Base-by-base conservation (phyloP, 2,797 vertebrate species). In the Chelon auratus region DNA sequence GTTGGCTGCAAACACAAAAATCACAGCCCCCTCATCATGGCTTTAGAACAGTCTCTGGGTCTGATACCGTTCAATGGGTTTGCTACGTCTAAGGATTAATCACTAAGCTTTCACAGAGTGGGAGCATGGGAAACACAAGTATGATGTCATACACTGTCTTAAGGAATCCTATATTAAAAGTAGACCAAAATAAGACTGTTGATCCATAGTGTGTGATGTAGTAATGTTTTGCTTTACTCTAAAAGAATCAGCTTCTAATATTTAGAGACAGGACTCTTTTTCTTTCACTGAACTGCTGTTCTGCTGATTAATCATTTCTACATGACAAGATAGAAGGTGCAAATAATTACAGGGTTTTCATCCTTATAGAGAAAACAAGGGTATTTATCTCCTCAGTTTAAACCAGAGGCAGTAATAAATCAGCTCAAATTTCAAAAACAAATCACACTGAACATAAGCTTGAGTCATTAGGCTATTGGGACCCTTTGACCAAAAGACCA, bases 361-460 rank as follows among this genome's bases (percentile, higher is more conserved):
- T 80, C 17, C 30, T 50, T 26, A 39, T n/a, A 36, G 40, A 33
- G 54, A 45, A 56, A 54, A 57, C 2, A 4, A 43, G 43, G 18
- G 6, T n/a, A n/a, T 62, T 68, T 58, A 54, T 71, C 58, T 58
- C 47, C 45, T 67, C 24, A n/a, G 20, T 50, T 39, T 42, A 78
- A 61, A 42, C 15, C 26, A 2, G 20, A 13, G 51, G 40, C 52
- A 51, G 47, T 43, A 45, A 76, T 63, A 33, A 75, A 61, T 62
- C 48, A 58, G 69, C 26, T 54, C 15, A 71, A 62, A 73, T 36
- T 22, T 22, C 43, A 37, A 62, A 58, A 81, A 24, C 36, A 68
- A 56, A 53, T 53, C 0, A 43, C 59, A 40, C 40, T 52, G 30
- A 72, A 62, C 52, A 63, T 43, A 26, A 30, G 42, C 14, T 15